These are phyloP conservation scores for Nymphalis polychloros DNA, from an alignment of 2,888 invertebrate genomes.

Conservation along the genomic window DNA sequence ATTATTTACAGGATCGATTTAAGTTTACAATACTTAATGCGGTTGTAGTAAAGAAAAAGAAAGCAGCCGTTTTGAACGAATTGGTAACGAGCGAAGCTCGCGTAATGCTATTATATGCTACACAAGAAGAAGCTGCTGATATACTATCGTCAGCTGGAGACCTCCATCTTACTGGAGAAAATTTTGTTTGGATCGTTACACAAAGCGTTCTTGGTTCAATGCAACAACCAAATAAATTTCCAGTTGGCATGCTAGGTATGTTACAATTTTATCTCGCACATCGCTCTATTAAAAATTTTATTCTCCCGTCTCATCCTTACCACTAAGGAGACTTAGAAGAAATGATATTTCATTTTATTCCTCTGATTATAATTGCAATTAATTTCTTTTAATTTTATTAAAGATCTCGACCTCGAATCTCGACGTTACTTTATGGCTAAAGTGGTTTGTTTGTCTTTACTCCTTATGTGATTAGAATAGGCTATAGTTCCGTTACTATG, in stretches of 20 bases:
- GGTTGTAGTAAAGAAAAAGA: slow-evolving; percentile 88
- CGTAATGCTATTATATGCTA: slow-evolving; percentile 95
- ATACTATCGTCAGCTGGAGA: slow-evolving; percentile 89
- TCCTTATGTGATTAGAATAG: too few species aligned
- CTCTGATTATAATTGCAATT: too few species aligned
- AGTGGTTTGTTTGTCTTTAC: too few species aligned
- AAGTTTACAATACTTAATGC: slow-evolving; percentile 92
- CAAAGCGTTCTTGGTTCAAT: slow-evolving; percentile 94
- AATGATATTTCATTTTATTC: too few species aligned
- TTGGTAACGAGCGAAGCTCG: slow-evolving; percentile 94
- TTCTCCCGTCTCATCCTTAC: too few species aligned
- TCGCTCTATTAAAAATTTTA: neutral
- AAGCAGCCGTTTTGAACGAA: slow-evolving; percentile 88
- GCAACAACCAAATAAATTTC: slow-evolving; percentile 86
- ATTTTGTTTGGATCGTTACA: slow-evolving; percentile 98
- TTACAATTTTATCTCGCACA: slow-evolving; percentile 34
- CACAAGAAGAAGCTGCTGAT: slow-evolving; percentile 91
- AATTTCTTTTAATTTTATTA: too few species aligned
- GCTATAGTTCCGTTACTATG: too few species aligned
- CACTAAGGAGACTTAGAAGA: too few species aligned
- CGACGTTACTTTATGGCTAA: too few species aligned
- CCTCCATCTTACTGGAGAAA: slow-evolving; percentile 91
- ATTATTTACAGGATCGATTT: slow-evolving; percentile 69
- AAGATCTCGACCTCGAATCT: too few species aligned
- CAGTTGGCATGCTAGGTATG: slow-evolving; percentile 95